Evolutionary conservation across 23 tunicate genomes (phyloP).

Genomic region (Halocynthia roretzi): DNA sequence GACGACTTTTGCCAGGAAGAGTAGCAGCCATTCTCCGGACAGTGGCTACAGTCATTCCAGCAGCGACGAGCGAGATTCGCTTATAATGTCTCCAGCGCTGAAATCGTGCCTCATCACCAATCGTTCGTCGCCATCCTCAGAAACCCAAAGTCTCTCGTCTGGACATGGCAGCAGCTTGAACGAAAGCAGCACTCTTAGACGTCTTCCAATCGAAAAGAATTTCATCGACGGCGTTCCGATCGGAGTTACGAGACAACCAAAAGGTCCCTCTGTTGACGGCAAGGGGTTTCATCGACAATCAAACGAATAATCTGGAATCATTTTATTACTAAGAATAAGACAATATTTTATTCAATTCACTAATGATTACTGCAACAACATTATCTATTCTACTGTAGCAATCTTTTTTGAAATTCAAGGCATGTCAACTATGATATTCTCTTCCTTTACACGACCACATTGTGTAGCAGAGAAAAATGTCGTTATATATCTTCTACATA

Average conservation of each 20-base stretch:
- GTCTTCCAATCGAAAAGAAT: slow-evolving; percentile 9
- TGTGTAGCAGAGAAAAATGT: too few relatives aligned
- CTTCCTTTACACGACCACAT: too few relatives aligned
- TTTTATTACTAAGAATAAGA: too few relatives aligned
- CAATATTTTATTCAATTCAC: too few relatives aligned
- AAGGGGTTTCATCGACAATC: slow-evolving; percentile 4
- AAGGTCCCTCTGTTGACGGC: slow-evolving; percentile 10
- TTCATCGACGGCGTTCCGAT: slow-evolving; percentile 24
- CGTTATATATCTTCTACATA: too few relatives aligned
- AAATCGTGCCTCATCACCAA: too few relatives aligned
- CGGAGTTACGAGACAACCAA: slow-evolving; percentile 18
- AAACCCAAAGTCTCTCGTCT: not conserved
- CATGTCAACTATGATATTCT: too few relatives aligned
- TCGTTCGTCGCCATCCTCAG: not conserved
- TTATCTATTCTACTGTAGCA: too few relatives aligned
- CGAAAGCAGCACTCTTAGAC: not conserved
- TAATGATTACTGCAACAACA: too few relatives aligned
- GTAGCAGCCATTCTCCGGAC: slow-evolving; percentile 14
- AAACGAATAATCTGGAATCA: too few relatives aligned
- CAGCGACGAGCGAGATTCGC: slow-evolving; percentile 17
- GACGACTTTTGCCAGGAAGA: not conserved
- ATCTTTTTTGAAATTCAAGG: too few relatives aligned
- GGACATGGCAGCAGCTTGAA: not conserved
- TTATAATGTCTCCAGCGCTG: not conserved
- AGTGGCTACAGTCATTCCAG: slow-evolving; percentile 71